These are phyloP conservation scores for Lathronympha strigana DNA, from an alignment of 2,888 invertebrate species.

Conservation along the genomic window DNA sequence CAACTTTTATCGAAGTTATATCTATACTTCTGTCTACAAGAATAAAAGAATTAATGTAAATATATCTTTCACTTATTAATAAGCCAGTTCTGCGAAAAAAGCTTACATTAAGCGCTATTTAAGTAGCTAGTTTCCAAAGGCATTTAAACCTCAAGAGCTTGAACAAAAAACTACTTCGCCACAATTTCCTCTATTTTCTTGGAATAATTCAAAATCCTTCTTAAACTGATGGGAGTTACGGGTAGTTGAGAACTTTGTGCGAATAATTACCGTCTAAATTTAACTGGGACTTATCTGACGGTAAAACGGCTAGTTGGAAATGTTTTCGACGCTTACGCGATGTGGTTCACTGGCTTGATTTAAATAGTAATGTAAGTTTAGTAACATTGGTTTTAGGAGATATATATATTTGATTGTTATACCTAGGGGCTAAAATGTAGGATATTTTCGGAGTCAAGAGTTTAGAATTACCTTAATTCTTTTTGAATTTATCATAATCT, in stretches of 20 bases:
- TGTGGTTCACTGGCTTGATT: conserved; percentile 17
- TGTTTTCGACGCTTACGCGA: conserved; percentile 26
- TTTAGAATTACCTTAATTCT: too few relatives aligned
- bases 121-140: conserved; percentile 19
- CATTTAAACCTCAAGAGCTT: conserved; percentile 32
- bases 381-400: not conserved
- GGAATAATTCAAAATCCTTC: conserved; percentile 39
- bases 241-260: conserved; percentile 30
- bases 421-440: too few relatives aligned
- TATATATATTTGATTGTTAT: too few relatives aligned
- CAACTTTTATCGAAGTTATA: too few relatives aligned
- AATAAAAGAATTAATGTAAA: too few relatives aligned
- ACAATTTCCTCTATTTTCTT: conserved; percentile 37
- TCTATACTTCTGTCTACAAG: too few relatives aligned
- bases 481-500: too few relatives aligned
- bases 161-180: conserved; percentile 38
- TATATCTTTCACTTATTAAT: too few relatives aligned
- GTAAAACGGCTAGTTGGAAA: conserved; percentile 35
- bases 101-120: not conserved
- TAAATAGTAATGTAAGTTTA: conserved; percentile 14
- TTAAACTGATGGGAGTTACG: conserved; percentile 38
- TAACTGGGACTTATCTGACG: conserved; percentile 35
- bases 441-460: too few relatives aligned
- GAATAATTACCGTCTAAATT: conserved; percentile 38
- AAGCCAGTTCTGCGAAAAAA: conserved; percentile 2